Evolutionary conservation across 2,113 vertebrate genomes (phyloP), one percentile per base, ranked within the genome.

Genomic region (Cyphotilapia sp.): DNA sequence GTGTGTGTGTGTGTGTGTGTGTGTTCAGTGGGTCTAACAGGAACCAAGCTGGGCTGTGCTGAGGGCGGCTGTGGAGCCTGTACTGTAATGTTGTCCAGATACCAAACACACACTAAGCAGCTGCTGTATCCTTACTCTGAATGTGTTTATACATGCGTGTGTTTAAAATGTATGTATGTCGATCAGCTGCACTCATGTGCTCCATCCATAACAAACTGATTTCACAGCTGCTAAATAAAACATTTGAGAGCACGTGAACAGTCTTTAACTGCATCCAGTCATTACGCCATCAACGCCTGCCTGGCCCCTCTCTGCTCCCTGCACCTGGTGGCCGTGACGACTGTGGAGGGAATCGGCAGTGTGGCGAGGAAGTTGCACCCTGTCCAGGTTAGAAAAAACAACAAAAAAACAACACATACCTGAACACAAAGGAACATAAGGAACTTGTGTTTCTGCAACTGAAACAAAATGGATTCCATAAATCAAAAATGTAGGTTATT

Each of bases 21-120:
- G 80, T 89, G 7, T 33, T 7, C 93, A 99, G 98, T 99, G 97
- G 97, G 97, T 27, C 92, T 99, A 8, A 96, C 96, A 8, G 98
- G 98, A 76, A 98, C 98, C 53, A 99, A 99, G 83, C 97, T 99
- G 61, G 98, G 98, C 82, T 99, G 98, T 90, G 98, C 98, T 91
- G 98, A 99, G 95, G 98, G 98, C 2, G 98, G 98, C 83, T 99
- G 98, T 83, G 98, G 98, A 5, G 97, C 98, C 49, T 99, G 98
- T 76, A 99, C 98, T 1, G 98, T 99, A 90, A 99, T 99, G 98
- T 86, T 99, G 74, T 99, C 98, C 90, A 97, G 96, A 88, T 97
- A 96, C 38, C 95, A 97, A 54, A 89, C 81, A 2, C 89, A 96
- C 88, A 94, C 83, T 85, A 94, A 97, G 40, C 96, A 96, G 91